These are phyloP conservation scores for Ruditapes philippinarum DNA, from an alignment of 1,140 invertebrate genomes.

Conservation along the genomic window DNA sequence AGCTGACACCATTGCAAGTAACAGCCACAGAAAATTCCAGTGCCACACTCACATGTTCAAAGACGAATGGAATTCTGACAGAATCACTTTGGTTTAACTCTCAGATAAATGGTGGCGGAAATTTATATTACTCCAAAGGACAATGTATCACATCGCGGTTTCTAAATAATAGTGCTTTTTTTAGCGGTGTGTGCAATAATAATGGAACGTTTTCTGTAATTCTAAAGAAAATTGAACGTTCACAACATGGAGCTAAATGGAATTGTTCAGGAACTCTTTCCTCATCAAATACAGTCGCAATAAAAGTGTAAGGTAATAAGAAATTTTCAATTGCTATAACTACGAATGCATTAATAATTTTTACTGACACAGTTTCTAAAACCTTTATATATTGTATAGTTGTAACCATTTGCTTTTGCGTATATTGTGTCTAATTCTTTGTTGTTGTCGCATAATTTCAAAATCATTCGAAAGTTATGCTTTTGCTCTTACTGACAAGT, in stretches of 20 bases:
- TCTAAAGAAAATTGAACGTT: not conserved
- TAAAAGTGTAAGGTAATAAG: too few species aligned
- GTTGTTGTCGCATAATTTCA: too few species aligned
- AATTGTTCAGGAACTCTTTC: not conserved
- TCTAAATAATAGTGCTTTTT: not conserved
- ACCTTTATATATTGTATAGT: too few species aligned
- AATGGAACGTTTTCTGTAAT: not conserved
- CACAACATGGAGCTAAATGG: not conserved
- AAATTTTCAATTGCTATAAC: too few species aligned
- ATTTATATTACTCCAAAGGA: not conserved
- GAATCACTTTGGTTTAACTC: not conserved
- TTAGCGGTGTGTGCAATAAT: not conserved
- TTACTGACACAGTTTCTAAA: too few species aligned
- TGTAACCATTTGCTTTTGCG: too few species aligned
- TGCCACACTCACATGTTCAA: not conserved
- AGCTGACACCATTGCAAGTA: not conserved
- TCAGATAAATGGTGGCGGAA: not conserved
- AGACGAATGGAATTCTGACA: not conserved
- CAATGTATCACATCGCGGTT: not conserved
- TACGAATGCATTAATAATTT: too few species aligned
- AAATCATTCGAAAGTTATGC: too few species aligned
- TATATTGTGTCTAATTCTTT: too few species aligned
- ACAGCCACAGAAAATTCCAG: not conserved
- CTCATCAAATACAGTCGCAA: too few species aligned
- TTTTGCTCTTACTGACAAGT: too few species aligned